Conservation (phyloP, 2,888 invertebrate genomes). For the Drosophila quasianomalipes region DNA sequence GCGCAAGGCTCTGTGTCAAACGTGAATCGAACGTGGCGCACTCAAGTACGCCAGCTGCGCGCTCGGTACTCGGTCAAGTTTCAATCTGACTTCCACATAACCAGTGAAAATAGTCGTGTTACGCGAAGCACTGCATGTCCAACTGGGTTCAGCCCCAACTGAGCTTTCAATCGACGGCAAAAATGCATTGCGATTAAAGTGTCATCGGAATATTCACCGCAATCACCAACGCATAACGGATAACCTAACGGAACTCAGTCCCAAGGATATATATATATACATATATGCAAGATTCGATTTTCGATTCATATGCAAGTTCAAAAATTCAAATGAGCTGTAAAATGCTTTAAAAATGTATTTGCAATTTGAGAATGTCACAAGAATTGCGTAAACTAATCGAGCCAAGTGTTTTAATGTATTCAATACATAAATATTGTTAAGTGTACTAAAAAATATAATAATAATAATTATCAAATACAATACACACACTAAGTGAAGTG, state of each 20-base stretch:
- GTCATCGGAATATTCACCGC: conserved; percentile 37
- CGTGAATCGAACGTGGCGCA: conserved; percentile 80
- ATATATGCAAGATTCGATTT: conserved; percentile 26
- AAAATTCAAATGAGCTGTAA: conserved; percentile 18
- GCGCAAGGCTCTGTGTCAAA: conserved; percentile 65
- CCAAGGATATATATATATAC: conserved; percentile 17
- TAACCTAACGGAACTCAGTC: conserved; percentile 25
- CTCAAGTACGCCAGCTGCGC: conserved; percentile 77
- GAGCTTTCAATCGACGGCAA: conserved; percentile 31
- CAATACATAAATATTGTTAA: conserved; percentile 36
- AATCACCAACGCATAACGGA: conserved; percentile 28
- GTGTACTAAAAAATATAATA: conserved; percentile 24
- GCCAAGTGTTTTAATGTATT: conserved; percentile 40
- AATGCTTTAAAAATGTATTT: conserved; percentile 39
- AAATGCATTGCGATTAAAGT: conserved; percentile 8
- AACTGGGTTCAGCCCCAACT: conserved; percentile 45
- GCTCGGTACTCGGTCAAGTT: conserved; percentile 67
- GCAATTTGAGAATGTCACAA: conserved; percentile 33
- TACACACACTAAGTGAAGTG: conserved; percentile 50
- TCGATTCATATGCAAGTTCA: conserved; percentile 2
- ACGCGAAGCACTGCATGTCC: conserved; percentile 30
- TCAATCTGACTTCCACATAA: conserved; percentile 22
- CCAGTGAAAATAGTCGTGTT: conserved; percentile 36
- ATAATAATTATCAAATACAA: conserved; percentile 52
- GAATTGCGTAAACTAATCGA: conserved; percentile 51